phyloP scores from a whole-genome alignment of 2,113 vertebrate genomes.

The Willisornis vidua region DNA sequence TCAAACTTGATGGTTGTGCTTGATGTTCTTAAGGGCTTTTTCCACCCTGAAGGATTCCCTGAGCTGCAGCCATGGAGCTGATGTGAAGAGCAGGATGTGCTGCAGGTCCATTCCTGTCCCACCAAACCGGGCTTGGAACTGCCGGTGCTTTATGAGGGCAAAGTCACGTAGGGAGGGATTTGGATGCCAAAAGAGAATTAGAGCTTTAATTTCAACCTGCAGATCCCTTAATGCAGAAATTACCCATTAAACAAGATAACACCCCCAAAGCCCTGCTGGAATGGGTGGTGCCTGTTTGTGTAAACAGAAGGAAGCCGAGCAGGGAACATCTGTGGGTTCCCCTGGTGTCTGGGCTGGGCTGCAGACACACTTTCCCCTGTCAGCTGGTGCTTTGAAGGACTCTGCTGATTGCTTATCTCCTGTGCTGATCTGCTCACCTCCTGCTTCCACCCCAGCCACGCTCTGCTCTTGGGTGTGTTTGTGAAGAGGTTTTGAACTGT shows the following conservation, averaged over 20 bases:
- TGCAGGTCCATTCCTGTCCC: not conserved
- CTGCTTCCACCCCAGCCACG: not conserved
- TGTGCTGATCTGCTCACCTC: slow-evolving; percentile 11
- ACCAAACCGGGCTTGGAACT: not conserved
- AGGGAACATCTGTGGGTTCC: not conserved
- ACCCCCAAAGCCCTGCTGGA: slow-evolving; percentile 11
- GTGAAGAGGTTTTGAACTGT: slow-evolving; percentile 18
- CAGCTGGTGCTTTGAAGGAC: slow-evolving; percentile 2
- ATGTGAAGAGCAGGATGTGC: slow-evolving; percentile 12
- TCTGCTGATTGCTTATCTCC: slow-evolving; percentile 28
- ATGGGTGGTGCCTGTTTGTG: not conserved
- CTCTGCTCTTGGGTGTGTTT: not conserved
- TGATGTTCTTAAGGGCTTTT: not conserved
- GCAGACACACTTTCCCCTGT: not conserved
- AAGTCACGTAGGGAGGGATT: slow-evolving; percentile 65
- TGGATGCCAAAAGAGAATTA: slow-evolving; percentile 61
- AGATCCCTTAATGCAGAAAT: slow-evolving; percentile 64
- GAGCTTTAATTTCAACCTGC: slow-evolving; percentile 24
- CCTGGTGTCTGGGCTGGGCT: not conserved
- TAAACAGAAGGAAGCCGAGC: not conserved
- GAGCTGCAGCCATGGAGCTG: not conserved
- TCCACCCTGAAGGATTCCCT: not conserved
- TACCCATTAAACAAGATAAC: slow-evolving; percentile 48
- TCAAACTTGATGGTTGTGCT: fast-evolving
- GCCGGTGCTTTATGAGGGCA: slow-evolving; percentile 32